These are phyloP conservation scores for Lasioglossum albipes DNA, from an alignment of 1,140 invertebrate genomes.

Conservation along the genomic window DNA sequence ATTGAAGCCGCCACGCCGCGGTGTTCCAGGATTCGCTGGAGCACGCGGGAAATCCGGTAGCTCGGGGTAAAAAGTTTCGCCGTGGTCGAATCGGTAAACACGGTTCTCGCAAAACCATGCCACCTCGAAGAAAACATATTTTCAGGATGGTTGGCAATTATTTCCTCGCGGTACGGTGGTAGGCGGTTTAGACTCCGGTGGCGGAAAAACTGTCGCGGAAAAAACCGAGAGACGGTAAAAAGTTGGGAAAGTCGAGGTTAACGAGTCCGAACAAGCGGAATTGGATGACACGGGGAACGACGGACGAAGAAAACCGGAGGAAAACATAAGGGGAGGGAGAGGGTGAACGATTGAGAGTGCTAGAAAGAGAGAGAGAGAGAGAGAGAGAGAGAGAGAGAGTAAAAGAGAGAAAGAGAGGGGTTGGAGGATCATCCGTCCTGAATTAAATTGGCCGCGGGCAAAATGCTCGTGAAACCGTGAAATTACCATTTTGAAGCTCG, in stretches of 20 bases:
- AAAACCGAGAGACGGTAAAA: constrained; percentile 1
- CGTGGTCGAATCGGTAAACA: no score
- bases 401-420: constrained; percentile 8
- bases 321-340: constrained; percentile 38
- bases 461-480: constrained; percentile 66
- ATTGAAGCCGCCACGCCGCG: no score
- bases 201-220: not conserved
- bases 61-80: not conserved
- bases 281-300: constrained; percentile 42
- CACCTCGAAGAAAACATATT: not conserved
- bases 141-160: not conserved
- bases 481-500: constrained; percentile 67
- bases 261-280: constrained; percentile 56
- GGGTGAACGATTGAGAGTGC: not conserved
- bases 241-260: constrained; percentile 37
- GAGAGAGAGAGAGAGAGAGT: not conserved
- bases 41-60: not conserved
- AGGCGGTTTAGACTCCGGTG: not conserved
- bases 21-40: not conserved
- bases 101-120: not conserved
- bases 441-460: constrained; percentile 66
- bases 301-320: constrained; percentile 44
- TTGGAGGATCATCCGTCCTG: constrained; percentile 58
- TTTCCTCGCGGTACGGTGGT: not conserved
- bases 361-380: not conserved